phyloP scores from a whole-genome alignment of 1,140 invertebrate species.

The Ruditapes philippinarum region DNA sequence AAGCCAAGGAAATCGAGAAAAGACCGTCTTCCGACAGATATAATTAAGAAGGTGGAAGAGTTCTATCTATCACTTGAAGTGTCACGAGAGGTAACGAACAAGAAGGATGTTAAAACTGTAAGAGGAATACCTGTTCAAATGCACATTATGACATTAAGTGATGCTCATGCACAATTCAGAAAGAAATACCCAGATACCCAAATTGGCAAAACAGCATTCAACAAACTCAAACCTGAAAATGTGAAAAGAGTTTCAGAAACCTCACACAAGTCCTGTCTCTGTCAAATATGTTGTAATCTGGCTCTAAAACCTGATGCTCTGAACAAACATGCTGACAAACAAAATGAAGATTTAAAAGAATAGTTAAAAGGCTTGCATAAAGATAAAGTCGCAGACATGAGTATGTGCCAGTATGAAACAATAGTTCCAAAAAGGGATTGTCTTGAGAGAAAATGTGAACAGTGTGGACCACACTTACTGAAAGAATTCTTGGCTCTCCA shows the following conservation, averaged over 20 bases:
- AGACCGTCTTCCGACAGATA: neutral
- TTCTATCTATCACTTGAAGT: neutral
- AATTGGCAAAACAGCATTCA: slow-evolving; percentile 13
- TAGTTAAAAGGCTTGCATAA: neutral
- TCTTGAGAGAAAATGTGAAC: neutral
- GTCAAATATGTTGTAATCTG: slow-evolving; percentile 54
- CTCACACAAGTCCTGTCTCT: slow-evolving; percentile 36
- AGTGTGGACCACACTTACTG: neutral
- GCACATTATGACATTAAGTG: slow-evolving; percentile 14
- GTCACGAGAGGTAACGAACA: neutral
- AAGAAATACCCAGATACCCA: neutral
- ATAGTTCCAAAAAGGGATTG: neutral
- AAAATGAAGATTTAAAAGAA: neutral
- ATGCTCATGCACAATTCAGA: slow-evolving; percentile 13
- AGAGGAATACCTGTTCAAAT: neutral
- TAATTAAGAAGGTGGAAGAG: neutral
- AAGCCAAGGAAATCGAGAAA: neutral
- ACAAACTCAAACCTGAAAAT: slow-evolving; percentile 54
- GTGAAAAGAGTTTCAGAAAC: slow-evolving; percentile 45
- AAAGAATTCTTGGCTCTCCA: neutral
- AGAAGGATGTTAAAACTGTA: neutral
- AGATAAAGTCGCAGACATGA: neutral
- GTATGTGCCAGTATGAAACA: slow-evolving; percentile 9
- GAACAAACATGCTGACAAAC: neutral
- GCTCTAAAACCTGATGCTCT: slow-evolving; percentile 42